Evolutionary conservation across 2,113 vertebrate genomes (phyloP).

Genomic region (Dasypus novemcinctus): DNA sequence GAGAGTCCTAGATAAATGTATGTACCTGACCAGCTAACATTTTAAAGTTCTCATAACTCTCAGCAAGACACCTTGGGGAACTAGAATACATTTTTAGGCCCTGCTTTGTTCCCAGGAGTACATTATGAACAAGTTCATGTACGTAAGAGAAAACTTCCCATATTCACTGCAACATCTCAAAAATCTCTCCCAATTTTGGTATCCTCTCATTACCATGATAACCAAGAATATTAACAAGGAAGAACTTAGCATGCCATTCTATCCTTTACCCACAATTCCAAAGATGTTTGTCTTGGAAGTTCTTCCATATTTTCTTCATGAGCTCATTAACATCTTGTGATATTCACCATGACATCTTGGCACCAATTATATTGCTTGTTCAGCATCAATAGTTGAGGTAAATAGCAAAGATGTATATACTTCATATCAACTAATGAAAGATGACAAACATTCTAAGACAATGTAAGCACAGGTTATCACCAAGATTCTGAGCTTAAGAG

Average conservation of each 20-base stretch:
- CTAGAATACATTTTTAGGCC: constrained; percentile 6
- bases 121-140: constrained; percentile 49
- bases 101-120: background rate
- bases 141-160: constrained; percentile 3
- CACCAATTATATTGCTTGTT: constrained; percentile 76
- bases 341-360: constrained; percentile 73
- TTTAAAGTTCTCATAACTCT: constrained; percentile 46
- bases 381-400: constrained; percentile 80
- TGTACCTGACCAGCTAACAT: background rate
- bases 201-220: constrained; percentile 7
- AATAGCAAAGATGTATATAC: constrained; percentile 74
- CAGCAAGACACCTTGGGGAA: background rate
- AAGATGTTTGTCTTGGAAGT: constrained; percentile 51
- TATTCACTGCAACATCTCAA: constrained; percentile 36
- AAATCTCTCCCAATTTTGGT: constrained; percentile 14
- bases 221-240: constrained; percentile 17
- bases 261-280: constrained; percentile 20
- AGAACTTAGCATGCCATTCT: constrained; percentile 38
- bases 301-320: constrained; percentile 61
- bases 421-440: constrained; percentile 45
- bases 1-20: constrained; percentile 20
- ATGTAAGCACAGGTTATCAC: constrained; percentile 65
- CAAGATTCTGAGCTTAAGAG: constrained; percentile 83
- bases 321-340: constrained; percentile 55
- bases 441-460: constrained; percentile 57